These are phyloP conservation scores for Xestobium rufovillosum DNA, from an alignment of 2,888 invertebrate genomes.

Conservation along the genomic window DNA sequence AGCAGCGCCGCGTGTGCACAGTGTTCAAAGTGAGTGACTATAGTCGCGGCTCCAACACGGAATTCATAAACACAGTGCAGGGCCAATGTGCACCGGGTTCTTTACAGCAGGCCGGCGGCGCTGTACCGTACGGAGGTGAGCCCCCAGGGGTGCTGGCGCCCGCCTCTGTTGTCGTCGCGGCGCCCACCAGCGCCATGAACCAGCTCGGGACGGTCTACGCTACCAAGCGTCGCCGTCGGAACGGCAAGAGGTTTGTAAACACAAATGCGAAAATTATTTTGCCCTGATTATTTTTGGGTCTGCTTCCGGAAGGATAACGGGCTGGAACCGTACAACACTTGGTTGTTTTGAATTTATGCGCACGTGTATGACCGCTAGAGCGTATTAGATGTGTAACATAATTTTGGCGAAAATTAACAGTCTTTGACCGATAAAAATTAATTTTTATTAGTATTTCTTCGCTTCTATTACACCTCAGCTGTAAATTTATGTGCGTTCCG, in stretches of 20 bases:
- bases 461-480: no score
- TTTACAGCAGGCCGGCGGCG: conserved; percentile 26
- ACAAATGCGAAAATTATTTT: no score
- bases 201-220: conserved; percentile 95
- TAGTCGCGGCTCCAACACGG: conserved; percentile 33
- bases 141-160: conserved; percentile 33
- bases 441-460: no score
- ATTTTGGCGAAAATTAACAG: no score
- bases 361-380: no score
- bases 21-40: conserved; percentile 19
- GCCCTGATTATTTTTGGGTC: not conserved
- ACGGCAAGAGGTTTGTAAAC: conserved; percentile 85
- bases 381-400: no score
- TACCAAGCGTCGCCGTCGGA: conserved; percentile 88
- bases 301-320: no score
- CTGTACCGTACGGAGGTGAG: conserved; percentile 38
- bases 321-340: no score
- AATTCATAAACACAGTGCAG: conserved; percentile 37
- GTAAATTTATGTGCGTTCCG: no score
- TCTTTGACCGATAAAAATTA: no score
- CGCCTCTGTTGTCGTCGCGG: conserved; percentile 32
- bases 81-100: conserved; percentile 40
- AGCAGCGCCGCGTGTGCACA: conserved; percentile 32
- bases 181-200: conserved; percentile 53
- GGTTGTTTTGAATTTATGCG: no score